Percentiles rank a stretch among this genome's conserved stretches.
Conservation (phyloP, 2,113 vertebrate species). For the Tenrec ecaudatus region DNA sequence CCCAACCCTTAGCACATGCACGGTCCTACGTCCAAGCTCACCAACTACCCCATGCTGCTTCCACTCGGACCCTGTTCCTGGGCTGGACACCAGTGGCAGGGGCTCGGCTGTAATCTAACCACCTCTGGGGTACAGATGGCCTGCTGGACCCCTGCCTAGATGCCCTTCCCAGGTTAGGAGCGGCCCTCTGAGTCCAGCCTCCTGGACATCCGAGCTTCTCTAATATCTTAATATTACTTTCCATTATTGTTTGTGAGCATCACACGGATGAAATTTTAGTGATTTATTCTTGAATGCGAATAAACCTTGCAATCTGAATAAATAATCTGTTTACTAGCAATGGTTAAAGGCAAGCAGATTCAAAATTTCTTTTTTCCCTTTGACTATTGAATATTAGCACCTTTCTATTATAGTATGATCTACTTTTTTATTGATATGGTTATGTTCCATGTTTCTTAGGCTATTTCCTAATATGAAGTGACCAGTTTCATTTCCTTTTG, state of each 20-base stretch:
- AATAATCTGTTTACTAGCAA: slow-evolving; percentile 17
- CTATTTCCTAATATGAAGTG: slow-evolving; percentile 49
- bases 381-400: slow-evolving; percentile 2
- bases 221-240: slow-evolving; percentile 20
- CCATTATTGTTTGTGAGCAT: slow-evolving; percentile 30
- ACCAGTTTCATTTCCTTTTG: slow-evolving; percentile 39
- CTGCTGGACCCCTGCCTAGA: background rate
- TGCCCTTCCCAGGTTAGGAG: no score
- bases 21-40: background rate
- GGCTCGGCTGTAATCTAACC: background rate
- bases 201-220: background rate
- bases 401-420: background rate
- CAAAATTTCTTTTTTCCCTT: slow-evolving; percentile 15
- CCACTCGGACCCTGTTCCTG: background rate
- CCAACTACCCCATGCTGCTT: background rate
- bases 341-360: slow-evolving; percentile 40
- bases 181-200: rapidly evolving
- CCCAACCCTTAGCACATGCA: background rate
- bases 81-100: background rate
- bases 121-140: background rate
- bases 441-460: slow-evolving; percentile 17
- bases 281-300: slow-evolving; percentile 12
- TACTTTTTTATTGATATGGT: background rate
- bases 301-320: slow-evolving; percentile 21
- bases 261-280: background rate